Evolutionary conservation across 2,113 vertebrate genomes (phyloP).

Genomic region (Dendropsophus ebraccatus): DNA sequence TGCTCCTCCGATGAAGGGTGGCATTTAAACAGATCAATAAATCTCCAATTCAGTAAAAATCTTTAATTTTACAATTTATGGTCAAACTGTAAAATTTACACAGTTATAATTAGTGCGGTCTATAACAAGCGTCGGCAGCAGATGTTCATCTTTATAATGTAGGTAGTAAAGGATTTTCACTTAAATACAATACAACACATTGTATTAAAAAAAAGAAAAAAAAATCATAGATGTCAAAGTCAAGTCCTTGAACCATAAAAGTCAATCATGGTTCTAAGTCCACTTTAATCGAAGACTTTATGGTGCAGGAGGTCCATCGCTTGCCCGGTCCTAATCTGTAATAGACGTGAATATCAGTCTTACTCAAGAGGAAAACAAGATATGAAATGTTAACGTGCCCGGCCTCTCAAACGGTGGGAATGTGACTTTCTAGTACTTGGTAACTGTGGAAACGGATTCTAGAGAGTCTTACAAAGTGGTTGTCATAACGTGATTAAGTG

Average conservation of each 20-base stretch:
- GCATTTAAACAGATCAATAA: background rate
- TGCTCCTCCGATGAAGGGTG: background rate
- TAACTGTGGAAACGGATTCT: conserved; percentile 66
- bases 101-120: background rate
- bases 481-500: conserved; percentile 62
- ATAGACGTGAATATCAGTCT: background rate
- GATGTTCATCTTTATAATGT: background rate
- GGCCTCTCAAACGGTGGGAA: conserved; percentile 43
- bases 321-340: background rate
- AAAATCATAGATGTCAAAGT: no score
- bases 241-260: background rate
- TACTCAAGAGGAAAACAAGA: conserved; percentile 14
- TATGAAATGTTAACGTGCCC: conserved; percentile 44
- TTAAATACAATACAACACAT: conserved; percentile 15
- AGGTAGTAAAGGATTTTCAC: background rate
- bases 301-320: background rate
- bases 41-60: background rate
- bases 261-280: conserved; percentile 9
- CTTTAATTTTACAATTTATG: conserved; percentile 3
- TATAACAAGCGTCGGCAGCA: background rate
- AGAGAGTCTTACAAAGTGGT: conserved; percentile 62
- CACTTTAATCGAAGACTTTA: background rate
- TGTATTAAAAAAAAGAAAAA: background rate
- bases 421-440: conserved; percentile 33
- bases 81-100: conserved; percentile 11